Conservation (phyloP, 2,888 invertebrate genomes). For the Salticus scenicus region DNA sequence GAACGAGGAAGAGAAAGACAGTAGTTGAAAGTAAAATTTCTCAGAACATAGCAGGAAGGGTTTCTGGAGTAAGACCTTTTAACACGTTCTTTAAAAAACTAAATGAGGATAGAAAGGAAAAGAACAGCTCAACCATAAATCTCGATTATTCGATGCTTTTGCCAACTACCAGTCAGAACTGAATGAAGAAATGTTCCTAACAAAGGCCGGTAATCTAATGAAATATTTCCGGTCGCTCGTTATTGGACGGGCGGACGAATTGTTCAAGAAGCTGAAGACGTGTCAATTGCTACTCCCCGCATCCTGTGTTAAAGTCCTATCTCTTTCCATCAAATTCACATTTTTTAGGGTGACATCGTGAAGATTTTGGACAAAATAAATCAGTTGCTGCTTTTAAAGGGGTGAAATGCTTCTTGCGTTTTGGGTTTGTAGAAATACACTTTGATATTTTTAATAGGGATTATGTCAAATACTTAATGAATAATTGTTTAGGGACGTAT, state of each 20-base stretch:
- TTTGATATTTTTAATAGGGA: too few species aligned
- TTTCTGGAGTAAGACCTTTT: too few species aligned
- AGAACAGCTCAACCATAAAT: not conserved
- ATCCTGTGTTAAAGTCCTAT: constrained; percentile 46
- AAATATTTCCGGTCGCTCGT: constrained; percentile 60
- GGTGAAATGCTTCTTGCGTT: too few species aligned
- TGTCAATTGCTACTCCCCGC: constrained; percentile 49
- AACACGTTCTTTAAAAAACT: not conserved
- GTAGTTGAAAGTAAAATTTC: too few species aligned
- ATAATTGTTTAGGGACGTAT: too few species aligned
- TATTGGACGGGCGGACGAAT: constrained; percentile 32
- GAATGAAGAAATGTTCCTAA: not conserved
- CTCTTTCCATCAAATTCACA: constrained; percentile 14
- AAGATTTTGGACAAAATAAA: not conserved
- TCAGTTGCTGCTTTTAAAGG: too few species aligned
- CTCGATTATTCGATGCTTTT: constrained; percentile 12
- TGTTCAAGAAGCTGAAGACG: constrained; percentile 40
- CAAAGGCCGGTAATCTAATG: constrained; percentile 44
- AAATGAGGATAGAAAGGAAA: not conserved
- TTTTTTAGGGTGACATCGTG: not conserved
- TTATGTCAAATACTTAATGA: too few species aligned
- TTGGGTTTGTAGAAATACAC: too few species aligned
- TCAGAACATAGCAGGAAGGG: too few species aligned
- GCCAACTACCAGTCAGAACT: not conserved
- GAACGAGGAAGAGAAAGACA: too few species aligned